phyloP scores from a whole-genome alignment of 2,888 invertebrate genomes.

The Buathra laborator region DNA sequence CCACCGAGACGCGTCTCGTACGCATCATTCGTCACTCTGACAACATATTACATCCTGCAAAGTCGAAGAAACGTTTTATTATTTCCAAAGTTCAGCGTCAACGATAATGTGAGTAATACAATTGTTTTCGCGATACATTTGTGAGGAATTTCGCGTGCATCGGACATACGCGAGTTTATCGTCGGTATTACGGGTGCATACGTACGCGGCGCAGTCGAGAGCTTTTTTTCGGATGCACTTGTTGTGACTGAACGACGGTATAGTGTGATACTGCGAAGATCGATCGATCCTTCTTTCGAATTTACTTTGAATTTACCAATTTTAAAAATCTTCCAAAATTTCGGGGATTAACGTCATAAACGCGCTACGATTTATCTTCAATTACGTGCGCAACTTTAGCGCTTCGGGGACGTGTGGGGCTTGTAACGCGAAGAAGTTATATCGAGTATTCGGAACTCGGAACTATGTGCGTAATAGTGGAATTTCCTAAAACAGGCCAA shows the following conservation, averaged over 20 bases:
- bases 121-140: not conserved
- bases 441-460: not conserved
- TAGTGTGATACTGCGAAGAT: conserved; percentile 20
- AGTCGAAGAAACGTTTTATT: not conserved
- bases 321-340: not conserved
- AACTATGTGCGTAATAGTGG: not conserved
- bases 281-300: not conserved
- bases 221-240: conserved; percentile 20
- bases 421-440: not conserved
- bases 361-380: not conserved
- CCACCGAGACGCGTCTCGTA: conserved; percentile 48
- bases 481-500: not conserved
- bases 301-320: not conserved
- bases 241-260: conserved; percentile 36
- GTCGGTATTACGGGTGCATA: not conserved
- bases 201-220: conserved; percentile 11
- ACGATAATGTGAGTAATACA: conserved; percentile 55
- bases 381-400: not conserved
- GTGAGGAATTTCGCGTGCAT: not conserved
- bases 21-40: conserved; percentile 14
- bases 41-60: conserved; percentile 17
- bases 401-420: not conserved
- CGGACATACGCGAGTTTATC: not conserved
- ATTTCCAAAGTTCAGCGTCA: conserved; percentile 2
- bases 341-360: not conserved